Percentiles rank a stretch among this genome's conserved stretches.
These are phyloP conservation scores for Macrobrachium rosenbergii DNA, from an alignment of 1,140 invertebrate genomes.

Conservation along the genomic window DNA sequence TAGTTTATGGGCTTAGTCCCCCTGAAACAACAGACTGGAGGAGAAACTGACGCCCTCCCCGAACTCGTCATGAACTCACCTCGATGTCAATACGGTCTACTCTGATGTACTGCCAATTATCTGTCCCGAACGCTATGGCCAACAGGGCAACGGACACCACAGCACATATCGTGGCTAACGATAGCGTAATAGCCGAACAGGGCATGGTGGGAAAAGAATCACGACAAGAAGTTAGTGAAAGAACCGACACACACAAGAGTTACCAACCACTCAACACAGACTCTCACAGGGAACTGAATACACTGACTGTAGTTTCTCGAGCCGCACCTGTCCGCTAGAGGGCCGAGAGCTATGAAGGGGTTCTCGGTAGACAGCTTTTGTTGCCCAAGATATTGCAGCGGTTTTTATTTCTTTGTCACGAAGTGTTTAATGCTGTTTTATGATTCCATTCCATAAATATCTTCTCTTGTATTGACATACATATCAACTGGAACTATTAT, in stretches of 20 bases:
- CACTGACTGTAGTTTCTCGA: neutral
- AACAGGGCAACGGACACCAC: conserved; percentile 91
- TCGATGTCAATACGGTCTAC: conserved; percentile 89
- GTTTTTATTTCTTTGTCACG: neutral
- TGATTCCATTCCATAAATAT: too few species aligned
- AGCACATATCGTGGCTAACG: conserved; percentile 92
- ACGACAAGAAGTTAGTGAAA: neutral
- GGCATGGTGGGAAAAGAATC: conserved; percentile 76
- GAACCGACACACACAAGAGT: conserved; percentile 1
- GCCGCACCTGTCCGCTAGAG: conserved; percentile 48
- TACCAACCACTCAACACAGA: conserved; percentile 35
- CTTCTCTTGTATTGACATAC: too few species aligned
- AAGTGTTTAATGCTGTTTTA: too few species aligned
- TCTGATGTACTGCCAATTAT: conserved; percentile 94
- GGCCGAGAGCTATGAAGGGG: conserved; percentile 47
- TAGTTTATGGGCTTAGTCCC: neutral
- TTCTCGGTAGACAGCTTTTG: neutral
- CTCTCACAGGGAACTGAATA: conserved; percentile 51
- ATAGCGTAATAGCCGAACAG: conserved; percentile 93
- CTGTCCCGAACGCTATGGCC: conserved; percentile 93
- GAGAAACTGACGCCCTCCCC: neutral
- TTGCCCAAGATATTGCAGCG: too few species aligned
- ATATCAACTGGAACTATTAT: too few species aligned
- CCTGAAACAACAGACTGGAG: neutral
- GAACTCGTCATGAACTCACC: conserved; percentile 74